Conservation (phyloP, 2,797 vertebrate species). For the Thaleichthys pacificus region DNA sequence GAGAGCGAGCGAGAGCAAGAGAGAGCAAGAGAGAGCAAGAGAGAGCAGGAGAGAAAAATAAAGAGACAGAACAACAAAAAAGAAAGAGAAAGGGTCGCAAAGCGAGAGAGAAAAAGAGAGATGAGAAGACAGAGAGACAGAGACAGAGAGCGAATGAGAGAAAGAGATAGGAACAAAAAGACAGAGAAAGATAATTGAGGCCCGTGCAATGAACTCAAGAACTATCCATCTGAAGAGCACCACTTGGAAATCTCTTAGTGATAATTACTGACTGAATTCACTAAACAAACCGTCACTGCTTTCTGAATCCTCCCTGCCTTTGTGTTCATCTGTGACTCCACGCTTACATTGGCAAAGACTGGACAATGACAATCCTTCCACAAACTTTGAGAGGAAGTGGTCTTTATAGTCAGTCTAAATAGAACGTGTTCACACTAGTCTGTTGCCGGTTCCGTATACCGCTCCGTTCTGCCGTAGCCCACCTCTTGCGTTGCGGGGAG, state of each 20-base stretch:
- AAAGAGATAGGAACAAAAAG: background rate
- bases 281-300: slow-evolving; percentile 1
- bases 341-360: slow-evolving; percentile 18
- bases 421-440: slow-evolving; percentile 26
- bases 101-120: background rate
- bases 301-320: background rate
- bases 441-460: background rate
- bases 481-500: no score
- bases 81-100: background rate
- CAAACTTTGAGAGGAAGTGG: background rate
- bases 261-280: slow-evolving; percentile 14
- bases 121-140: background rate
- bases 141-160: slow-evolving; percentile 27
- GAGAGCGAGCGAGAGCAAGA: slow-evolving; percentile 2
- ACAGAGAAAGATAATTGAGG: background rate
- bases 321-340: background rate
- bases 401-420: slow-evolving; percentile 11
- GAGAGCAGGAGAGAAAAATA: background rate
- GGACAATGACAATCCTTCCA: no score
- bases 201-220: background rate
- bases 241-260: background rate
- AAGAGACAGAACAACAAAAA: background rate
- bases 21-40: background rate
- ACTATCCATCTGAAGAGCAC: slow-evolving; percentile 2
- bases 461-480: no score